Base-by-base conservation (phyloP, 2,888 invertebrate genomes). In the Aplocera efformata region DNA sequence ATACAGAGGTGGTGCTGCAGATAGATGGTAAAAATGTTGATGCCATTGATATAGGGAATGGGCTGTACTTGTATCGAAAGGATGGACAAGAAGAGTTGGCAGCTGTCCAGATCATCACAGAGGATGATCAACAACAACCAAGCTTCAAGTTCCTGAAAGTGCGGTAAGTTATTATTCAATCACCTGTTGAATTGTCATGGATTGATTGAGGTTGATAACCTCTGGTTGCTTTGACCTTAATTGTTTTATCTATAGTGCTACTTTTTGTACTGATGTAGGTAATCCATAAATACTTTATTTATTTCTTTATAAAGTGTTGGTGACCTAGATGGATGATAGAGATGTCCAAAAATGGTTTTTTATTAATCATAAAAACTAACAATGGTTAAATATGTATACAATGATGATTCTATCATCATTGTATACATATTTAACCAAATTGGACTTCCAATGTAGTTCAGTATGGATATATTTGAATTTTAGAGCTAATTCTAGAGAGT, bases 71-170 rank as follows among this genome's bases (percentile, higher is more conserved):
- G 56, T 89, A 89, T 53, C 67, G 88, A 34, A 81, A 77, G 45
- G 75, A 76, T 13, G 86, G 83, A 1, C 72, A 77, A 28, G 79
- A 82, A 41, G 88, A 88, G 49, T 58, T 88, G 25, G 86, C 86
- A 0, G 88, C 88, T 3, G 78, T 89, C 7, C 88, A 88, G 54
- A 83, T 89, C 5, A 63, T 79, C n/a, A 45, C 29, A 36, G 72
- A 82, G 50, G 78, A 75, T 52, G 72, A 81, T 13, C 72, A 77
- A 36, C 74, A 79, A 26, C 76, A 78, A 33, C 78, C 81, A 6
- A 79, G 67, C 45, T 81, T 83, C 50, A 88, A 89, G 54, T 88
- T 84, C 63, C 72, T 89, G 11, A 88, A 88, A 84, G 88, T 89
- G 22, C 79, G 88, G 89, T 89, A 41, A 81, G 83, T 68, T 11